phyloP scores from a whole-genome alignment of 2,797 vertebrate genomes.

The Smutsia gigantea region DNA sequence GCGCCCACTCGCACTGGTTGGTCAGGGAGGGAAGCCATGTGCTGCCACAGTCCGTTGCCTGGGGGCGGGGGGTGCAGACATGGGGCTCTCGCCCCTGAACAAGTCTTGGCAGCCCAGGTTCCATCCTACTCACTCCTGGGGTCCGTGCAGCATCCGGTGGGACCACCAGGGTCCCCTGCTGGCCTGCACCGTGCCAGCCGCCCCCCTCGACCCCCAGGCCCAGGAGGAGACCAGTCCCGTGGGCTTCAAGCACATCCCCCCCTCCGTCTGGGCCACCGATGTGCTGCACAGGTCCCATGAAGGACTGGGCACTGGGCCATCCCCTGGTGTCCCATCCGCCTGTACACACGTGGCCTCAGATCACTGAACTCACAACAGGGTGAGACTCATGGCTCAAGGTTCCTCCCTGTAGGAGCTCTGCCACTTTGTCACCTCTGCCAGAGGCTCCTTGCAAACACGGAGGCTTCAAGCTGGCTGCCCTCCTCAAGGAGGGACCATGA shows the following conservation, averaged over 20 bases:
- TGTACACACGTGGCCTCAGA: not conserved
- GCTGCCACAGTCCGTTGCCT: not conserved
- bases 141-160: not conserved
- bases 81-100: not conserved
- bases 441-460: not conserved
- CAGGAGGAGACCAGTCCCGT: not conserved
- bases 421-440: not conserved
- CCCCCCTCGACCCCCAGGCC: not conserved
- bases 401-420: not conserved
- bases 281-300: not conserved
- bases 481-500: not conserved
- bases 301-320: not conserved
- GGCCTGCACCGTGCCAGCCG: not conserved
- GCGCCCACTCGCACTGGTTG: constrained; percentile 49
- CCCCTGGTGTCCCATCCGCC: not conserved
- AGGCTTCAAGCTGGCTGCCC: not conserved
- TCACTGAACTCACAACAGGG: not conserved
- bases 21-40: constrained; percentile 53
- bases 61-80: not conserved
- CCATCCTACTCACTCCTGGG: constrained; percentile 13
- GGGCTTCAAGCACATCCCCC: not conserved
- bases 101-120: not conserved
- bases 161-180: not conserved
- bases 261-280: no score
- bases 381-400: not conserved